These are phyloP conservation scores for Eristalis pertinax DNA, from an alignment of 2,888 invertebrate species.

Conservation along the genomic window DNA sequence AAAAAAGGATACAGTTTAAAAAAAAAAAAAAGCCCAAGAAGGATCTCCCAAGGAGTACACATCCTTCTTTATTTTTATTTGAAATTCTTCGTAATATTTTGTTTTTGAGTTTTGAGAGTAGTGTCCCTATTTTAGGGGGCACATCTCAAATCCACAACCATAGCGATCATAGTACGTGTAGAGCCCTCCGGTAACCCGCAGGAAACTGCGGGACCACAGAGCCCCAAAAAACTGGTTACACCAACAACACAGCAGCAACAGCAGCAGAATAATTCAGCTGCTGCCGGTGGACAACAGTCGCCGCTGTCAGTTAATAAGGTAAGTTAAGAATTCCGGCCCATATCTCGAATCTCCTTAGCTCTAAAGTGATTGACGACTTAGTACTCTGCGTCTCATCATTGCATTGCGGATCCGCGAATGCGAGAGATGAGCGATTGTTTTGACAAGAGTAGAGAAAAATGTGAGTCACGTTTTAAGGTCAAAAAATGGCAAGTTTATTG, in stretches of 20 bases:
- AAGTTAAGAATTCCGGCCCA: slow-evolving; percentile 10
- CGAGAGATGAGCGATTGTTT: neutral
- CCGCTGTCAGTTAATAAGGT: slow-evolving; percentile 70
- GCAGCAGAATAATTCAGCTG: slow-evolving; percentile 63
- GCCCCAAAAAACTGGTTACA: slow-evolving; percentile 73
- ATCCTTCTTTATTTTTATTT: slow-evolving; percentile 16
- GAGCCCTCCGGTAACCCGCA: slow-evolving; percentile 77
- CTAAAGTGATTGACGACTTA: no score
- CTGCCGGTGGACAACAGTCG: slow-evolving; percentile 68
- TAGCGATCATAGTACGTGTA: slow-evolving; percentile 77
- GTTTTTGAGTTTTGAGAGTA: slow-evolving; percentile 67
- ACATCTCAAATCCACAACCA: slow-evolving; percentile 73
- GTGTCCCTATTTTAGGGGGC: slow-evolving; percentile 72
- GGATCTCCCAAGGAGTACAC: slow-evolving; percentile 8
- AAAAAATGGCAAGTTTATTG: neutral
- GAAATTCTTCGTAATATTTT: slow-evolving; percentile 27
- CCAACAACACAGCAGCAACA: slow-evolving; percentile 67
- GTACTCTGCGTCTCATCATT: no score
- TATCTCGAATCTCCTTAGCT: neutral
- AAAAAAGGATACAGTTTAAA: slow-evolving; percentile 33
- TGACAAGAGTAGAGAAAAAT: neutral
- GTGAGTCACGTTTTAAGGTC: neutral
- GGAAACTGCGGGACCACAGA: slow-evolving; percentile 76
- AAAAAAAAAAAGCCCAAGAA: neutral
- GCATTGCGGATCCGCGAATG: no score